Evolutionary conservation across 2,888 invertebrate species (phyloP), one percentile per base, ranked within the genome.

Genomic region (Rhagophthalmus giganteus): DNA sequence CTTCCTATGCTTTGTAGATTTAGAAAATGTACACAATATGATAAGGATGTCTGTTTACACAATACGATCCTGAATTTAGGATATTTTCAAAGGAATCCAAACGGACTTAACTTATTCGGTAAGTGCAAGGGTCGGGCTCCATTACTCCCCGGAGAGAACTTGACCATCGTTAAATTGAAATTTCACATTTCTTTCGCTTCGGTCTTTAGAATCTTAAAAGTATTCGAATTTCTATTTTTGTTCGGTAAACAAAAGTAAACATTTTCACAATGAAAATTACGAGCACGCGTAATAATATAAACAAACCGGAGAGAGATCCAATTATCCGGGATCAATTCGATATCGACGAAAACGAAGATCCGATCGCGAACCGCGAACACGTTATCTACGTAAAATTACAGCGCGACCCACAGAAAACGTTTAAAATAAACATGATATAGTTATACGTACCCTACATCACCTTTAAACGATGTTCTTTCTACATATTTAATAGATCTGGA

Each of bases 151-250:
- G 27, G 54, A 33, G 52, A 49, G 45, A 48, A 42, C 38, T 44
- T 38, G 48, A 35, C 45, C 51, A 41, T 58, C 53, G 51, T 51
- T 50, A 58, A 58, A 58, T 58, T 55, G 58, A 58, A 58, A 58
- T 53, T 55, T 54, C 50, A 27, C 39, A 32, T 45, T 53, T 44
- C 41, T 38, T 15, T 34, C 9, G 14, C 16, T 33, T 12, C 2
- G 13, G 3, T 31, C 13, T 12, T 13, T 33, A 33, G 33, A 33
- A 33, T 13, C 14, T 14, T 15, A 14, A 5, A 13, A 33, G 33
- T 16, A 33, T 33, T 14, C 7, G 16, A n/a, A n/a, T n/a, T n/a
- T n/a, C n/a, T n/a, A n/a, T n/a, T n/a, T n/a, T n/a, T n/a, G n/a
- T n/a, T n/a, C n/a, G n/a, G n/a, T n/a, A n/a, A n/a, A n/a, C n/a